Percentiles rank a stretch among this genome's conserved stretches.
Conservation (phyloP, 2,888 invertebrate species). For the Xestobium rufovillosum region DNA sequence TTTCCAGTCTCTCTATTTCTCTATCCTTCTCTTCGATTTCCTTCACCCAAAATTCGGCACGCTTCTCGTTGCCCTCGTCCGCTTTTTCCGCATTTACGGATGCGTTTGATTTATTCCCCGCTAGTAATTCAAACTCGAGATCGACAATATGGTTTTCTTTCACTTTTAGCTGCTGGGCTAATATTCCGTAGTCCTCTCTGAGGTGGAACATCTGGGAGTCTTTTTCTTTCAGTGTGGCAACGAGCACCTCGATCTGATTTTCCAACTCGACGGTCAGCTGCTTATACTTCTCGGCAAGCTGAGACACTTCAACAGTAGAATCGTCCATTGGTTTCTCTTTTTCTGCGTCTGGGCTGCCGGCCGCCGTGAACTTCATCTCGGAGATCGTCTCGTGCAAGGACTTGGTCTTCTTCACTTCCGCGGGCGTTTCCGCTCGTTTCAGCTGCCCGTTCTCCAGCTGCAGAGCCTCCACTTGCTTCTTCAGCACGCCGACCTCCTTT, state of each 20-base stretch:
- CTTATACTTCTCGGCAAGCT: conserved; percentile 36
- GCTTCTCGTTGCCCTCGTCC: conserved; percentile 33
- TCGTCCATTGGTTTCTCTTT: conserved; percentile 35
- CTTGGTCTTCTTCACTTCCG: no score
- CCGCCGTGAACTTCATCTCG: conserved; percentile 26
- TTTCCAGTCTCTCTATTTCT: conserved; percentile 47
- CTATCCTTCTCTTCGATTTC: conserved; percentile 50
- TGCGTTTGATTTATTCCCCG: conserved; percentile 16
- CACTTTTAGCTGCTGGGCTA: conserved; percentile 30
- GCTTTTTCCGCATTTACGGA: conserved; percentile 23
- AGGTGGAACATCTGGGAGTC: conserved; percentile 36
- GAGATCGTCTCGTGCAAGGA: conserved; percentile 24
- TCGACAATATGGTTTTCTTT: conserved; percentile 38
- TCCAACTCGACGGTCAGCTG: conserved; percentile 36
- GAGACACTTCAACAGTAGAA: conserved; percentile 29
- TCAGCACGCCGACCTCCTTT: no score
- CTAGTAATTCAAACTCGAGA: conserved; percentile 40
- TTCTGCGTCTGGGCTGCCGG: conserved; percentile 24
- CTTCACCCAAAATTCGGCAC: conserved; percentile 20
- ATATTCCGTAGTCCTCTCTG: conserved; percentile 28
- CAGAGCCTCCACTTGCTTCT: conserved; percentile 29
- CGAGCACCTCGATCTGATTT: conserved; percentile 39
- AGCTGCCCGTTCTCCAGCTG: no score
- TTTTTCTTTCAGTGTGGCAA: conserved; percentile 37
- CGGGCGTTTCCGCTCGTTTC: no score